Evolutionary conservation across 2,888 invertebrate genomes (phyloP).

Genomic region (Brachyptera risi): DNA sequence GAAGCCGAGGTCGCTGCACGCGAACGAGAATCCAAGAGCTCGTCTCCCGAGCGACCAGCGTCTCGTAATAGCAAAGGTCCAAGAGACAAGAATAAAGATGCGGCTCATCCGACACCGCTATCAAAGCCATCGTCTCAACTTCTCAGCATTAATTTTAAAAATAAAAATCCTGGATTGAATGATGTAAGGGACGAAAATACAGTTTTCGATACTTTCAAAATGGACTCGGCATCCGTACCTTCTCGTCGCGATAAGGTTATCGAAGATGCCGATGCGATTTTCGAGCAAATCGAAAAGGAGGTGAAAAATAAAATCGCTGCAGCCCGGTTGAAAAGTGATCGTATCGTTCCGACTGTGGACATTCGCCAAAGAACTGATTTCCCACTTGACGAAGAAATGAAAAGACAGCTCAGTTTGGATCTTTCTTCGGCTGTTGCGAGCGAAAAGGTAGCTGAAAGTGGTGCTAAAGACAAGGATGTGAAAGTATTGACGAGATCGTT

Average conservation of each 20-base stretch:
- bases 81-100: not conserved
- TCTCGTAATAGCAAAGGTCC: not conserved
- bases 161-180: not conserved
- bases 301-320: slow-evolving; percentile 21
- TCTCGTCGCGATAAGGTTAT: not conserved
- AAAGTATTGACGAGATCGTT: not conserved
- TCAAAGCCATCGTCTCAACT: not conserved
- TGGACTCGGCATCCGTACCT: not conserved
- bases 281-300: slow-evolving; percentile 20
- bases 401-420: not conserved
- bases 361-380: too few species aligned
- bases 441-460: not conserved
- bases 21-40: slow-evolving; percentile 34
- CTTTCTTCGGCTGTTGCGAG: not conserved
- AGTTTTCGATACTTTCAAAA: slow-evolving; percentile 12
- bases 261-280: slow-evolving; percentile 13
- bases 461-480: not conserved
- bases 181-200: not conserved
- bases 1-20: slow-evolving; percentile 54
- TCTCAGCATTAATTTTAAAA: not conserved
- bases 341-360: too few species aligned
- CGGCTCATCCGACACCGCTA: not conserved
- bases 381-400: not conserved
- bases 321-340: not conserved
- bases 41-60: not conserved